Evolutionary conservation across 2,797 vertebrate genomes (phyloP).

Genomic region (Rhinichthys osculus): DNA sequence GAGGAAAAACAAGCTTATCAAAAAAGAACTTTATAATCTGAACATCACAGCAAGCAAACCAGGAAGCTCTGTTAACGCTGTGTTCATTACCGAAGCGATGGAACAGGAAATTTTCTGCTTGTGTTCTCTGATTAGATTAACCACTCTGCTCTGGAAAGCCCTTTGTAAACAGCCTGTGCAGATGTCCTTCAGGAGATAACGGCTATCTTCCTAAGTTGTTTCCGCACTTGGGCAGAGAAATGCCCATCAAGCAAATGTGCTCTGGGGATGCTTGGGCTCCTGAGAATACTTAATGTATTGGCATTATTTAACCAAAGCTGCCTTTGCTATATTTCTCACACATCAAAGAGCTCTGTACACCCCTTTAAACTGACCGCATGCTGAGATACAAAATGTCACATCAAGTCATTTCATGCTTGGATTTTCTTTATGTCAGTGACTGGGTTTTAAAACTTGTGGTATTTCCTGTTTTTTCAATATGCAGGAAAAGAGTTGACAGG

Average conservation of each 20-base stretch:
- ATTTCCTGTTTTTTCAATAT: not conserved
- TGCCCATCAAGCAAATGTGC: constrained; percentile 66
- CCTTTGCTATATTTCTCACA: constrained; percentile 51
- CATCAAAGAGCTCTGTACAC: constrained; percentile 32
- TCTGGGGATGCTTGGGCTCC: constrained; percentile 68
- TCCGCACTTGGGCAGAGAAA: constrained; percentile 63
- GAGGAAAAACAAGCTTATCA: constrained; percentile 75
- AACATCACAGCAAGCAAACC: constrained; percentile 76
- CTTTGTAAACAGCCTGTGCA: constrained; percentile 77
- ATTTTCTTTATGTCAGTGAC: constrained; percentile 4
- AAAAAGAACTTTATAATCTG: constrained; percentile 81
- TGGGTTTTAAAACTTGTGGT: not conserved
- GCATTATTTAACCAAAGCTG: constrained; percentile 32
- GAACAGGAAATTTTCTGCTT: constrained; percentile 83
- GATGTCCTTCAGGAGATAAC: constrained; percentile 86
- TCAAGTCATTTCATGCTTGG: not conserved
- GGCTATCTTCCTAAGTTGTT: constrained; percentile 71
- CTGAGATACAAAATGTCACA: constrained; percentile 18
- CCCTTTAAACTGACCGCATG: constrained; percentile 8
- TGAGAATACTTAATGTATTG: constrained; percentile 52
- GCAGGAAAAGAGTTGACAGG: not conserved
- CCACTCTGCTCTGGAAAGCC: constrained; percentile 74
- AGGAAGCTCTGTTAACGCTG: constrained; percentile 80
- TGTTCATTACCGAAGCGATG: constrained; percentile 78
- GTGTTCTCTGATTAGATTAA: constrained; percentile 82